Percentiles rank a stretch among this genome's conserved stretches.
These are phyloP conservation scores for Epizoanthus ramosus DNA, from an alignment of 92 coral and sea anemone genomes.

Conservation along the genomic window DNA sequence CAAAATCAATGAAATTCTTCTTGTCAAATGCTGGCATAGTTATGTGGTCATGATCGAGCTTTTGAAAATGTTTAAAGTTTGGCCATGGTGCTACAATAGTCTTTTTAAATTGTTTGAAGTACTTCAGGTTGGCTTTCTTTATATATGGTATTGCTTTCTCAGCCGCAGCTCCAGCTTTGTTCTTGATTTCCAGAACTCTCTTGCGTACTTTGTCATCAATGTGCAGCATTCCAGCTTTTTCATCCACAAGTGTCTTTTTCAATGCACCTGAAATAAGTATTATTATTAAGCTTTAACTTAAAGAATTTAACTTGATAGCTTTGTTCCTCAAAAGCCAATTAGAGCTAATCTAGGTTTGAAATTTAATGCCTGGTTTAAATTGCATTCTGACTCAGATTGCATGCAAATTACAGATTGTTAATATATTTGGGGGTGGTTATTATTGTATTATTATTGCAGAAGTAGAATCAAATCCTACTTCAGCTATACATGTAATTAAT, in stretches of 20 bases:
- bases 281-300: not conserved
- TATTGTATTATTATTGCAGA: no score
- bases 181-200: conserved; percentile 47
- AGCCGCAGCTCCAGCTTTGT: conserved; percentile 61
- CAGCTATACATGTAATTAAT: no score
- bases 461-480: no score
- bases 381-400: no score
- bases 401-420: no score
- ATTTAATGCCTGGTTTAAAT: no score
- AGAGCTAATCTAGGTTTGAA: no score
- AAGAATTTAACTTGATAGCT: no score
- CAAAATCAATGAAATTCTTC: conserved; percentile 64
- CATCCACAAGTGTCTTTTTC: conserved; percentile 59
- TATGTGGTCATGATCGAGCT: conserved; percentile 37
- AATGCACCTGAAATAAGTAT: conserved; percentile 62
- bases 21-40: conserved; percentile 55
- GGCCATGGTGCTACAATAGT: conserved; percentile 73
- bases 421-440: no score
- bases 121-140: conserved; percentile 42
- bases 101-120: conserved; percentile 70
- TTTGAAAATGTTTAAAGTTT: conserved; percentile 73
- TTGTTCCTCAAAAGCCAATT: no score
- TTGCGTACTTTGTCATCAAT: conserved; percentile 37
- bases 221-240: conserved; percentile 53
- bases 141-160: conserved; percentile 71